Evolutionary conservation across 2,888 invertebrate species (phyloP), one percentile per base, ranked within the genome.

Genomic region (Nineta flava): DNA sequence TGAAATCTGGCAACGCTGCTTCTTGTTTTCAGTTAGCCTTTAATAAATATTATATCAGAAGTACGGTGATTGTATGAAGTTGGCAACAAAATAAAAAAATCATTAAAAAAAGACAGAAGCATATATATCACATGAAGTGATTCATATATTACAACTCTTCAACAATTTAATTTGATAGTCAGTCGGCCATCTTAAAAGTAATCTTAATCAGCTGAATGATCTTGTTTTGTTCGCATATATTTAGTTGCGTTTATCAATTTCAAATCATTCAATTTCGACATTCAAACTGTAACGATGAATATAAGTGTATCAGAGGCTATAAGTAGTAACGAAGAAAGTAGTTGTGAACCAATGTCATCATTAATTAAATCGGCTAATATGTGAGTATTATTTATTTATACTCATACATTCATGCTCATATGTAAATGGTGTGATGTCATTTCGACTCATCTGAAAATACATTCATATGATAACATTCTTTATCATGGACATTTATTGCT

Each of bases 271-370:
- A 21, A 21, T 26, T n/a, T 44, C 26, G 21, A 26, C 13, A 19
- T 10, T 21, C 26, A n/a, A 19, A 26, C 21, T 47, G 17, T 62
- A 65, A 67, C 65, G 66, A 68, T 68, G 68, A 65, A 66, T 63
- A 62, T 66, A 61, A 67, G 65, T 67, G 64, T 63, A 60, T 60
- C 62, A 56, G 64, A 64, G 61, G 62, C 65, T 59, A 58, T 64
- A 58, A 62, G 61, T 63, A 62, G 61, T 64, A 64, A 59, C 62
- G 58, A 60, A 57, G 62, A 62, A 55, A 59, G 57, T 58, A 61
- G 61, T 62, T 57, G 60, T 54, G 63, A 65, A 65, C 64, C 63
- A 57, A 67, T 67, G 66, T 66, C 67, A 55, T 65, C 66, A 55
- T 62, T 66, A 59, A 60, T 66, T 52, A 60, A 60, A 58, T 64